A percentile compares a stretch with the other conserved stretches of the same genome.
These are phyloP conservation scores for Liolophura sinensis DNA, from an alignment of 1,140 invertebrate species.

Conservation along the genomic window DNA sequence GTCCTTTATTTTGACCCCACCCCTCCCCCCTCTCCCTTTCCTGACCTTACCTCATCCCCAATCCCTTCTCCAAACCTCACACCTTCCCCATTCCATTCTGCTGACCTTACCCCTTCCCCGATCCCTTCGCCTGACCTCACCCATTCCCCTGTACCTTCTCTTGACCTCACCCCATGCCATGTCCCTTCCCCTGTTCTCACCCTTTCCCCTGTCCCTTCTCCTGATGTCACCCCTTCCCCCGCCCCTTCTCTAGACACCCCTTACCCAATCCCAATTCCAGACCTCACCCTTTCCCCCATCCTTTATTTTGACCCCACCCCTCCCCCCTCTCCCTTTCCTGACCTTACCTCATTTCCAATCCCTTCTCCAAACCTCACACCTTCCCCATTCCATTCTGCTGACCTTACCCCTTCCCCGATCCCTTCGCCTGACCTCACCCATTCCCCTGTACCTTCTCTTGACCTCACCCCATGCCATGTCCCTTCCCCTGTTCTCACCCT, in stretches of 20 bases:
- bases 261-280: background rate
- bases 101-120: background rate
- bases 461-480: background rate
- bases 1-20: conserved; percentile 1
- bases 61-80: background rate
- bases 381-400: too few relatives aligned
- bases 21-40: background rate
- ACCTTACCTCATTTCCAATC: background rate
- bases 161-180: background rate
- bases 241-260: background rate
- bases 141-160: background rate
- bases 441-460: background rate
- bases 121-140: background rate
- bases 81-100: background rate
- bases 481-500: background rate
- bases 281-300: background rate
- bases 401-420: background rate
- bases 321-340: background rate
- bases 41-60: background rate
- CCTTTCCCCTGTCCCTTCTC: background rate
- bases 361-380: background rate
- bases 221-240: background rate
- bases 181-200: background rate
- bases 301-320: background rate
- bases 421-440: background rate